These are phyloP conservation scores for Drosophila yakuba DNA, from an alignment of 1,140 invertebrate species.

Conservation along the genomic window DNA sequence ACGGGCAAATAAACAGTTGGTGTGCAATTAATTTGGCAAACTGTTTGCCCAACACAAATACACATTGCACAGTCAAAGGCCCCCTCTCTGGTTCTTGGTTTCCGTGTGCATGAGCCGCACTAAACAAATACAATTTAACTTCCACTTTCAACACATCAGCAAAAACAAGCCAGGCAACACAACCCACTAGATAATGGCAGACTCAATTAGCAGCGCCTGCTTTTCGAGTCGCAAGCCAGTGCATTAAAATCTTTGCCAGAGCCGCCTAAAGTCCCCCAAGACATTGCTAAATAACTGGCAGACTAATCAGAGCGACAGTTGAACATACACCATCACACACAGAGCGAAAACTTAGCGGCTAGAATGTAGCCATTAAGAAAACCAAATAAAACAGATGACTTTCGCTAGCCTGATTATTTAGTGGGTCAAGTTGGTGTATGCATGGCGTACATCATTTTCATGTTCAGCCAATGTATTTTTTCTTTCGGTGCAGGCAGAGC, in stretches of 20 bases:
- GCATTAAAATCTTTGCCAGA: constrained; percentile 55
- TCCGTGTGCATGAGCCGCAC: constrained; percentile 48
- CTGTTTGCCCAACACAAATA: constrained; percentile 71
- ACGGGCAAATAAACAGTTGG: constrained; percentile 71
- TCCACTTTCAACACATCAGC: constrained; percentile 80
- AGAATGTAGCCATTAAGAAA: too few species aligned
- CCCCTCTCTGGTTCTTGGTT: constrained; percentile 1
- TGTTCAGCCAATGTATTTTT: background rate
- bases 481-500: constrained; percentile 7
- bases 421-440: too few species aligned
- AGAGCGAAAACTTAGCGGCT: background rate
- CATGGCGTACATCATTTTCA: too few species aligned
- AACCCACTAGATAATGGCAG: constrained; percentile 49
- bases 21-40: constrained; percentile 83
- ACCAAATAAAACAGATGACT: too few species aligned
- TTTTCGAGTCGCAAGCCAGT: constrained; percentile 12
- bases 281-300: constrained; percentile 42
- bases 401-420: too few species aligned
- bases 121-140: constrained; percentile 82
- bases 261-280: constrained; percentile 7
- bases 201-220: constrained; percentile 69
- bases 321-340: constrained; percentile 17
- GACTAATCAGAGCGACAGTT: constrained; percentile 70
- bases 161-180: constrained; percentile 30
- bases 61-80: constrained; percentile 14